A percentile compares a stretch with the other conserved stretches of the same genome.
Evolutionary conservation across 1,140 invertebrate genomes (phyloP).

Genomic region (Aphidius gifuensis): DNA sequence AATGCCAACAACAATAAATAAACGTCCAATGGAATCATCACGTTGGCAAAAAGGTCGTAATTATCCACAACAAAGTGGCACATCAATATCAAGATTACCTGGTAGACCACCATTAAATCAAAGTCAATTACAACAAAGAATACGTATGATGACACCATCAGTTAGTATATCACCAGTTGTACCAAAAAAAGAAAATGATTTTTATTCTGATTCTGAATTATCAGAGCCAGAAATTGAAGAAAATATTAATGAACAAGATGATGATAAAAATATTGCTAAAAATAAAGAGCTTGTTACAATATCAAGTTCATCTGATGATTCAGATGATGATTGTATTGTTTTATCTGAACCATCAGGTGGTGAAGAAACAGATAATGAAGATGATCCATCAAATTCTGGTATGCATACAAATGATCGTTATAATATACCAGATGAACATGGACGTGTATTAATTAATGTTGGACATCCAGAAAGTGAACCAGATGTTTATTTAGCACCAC

Average conservation of each 20-base stretch:
- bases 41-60: conserved; percentile 40
- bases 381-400: conserved; percentile 66
- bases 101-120: conserved; percentile 31
- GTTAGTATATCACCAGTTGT: conserved; percentile 55
- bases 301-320: conserved; percentile 63
- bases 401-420: conserved; percentile 88
- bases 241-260: conserved; percentile 40
- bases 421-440: conserved; percentile 88
- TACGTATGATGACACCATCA: conserved; percentile 56
- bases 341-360: conserved; percentile 67
- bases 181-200: conserved; percentile 49
- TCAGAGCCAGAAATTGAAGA: conserved; percentile 51
- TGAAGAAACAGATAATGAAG: conserved; percentile 62
- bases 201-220: conserved; percentile 49
- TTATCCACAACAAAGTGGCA: conserved; percentile 36
- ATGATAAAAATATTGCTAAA: conserved; percentile 47
- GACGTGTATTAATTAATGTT: conserved; percentile 90
- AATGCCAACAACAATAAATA: too few species aligned
- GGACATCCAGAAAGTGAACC: conserved; percentile 91
- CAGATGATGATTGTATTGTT: conserved; percentile 79
- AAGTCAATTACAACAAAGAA: conserved; percentile 48
- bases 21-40: conserved; percentile 41
- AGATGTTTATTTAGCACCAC: conserved; percentile 90
- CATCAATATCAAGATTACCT: conserved; percentile 48
- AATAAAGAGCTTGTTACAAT: conserved; percentile 61